Evolutionary conservation across 2,888 invertebrate genomes (phyloP), one percentile per base, ranked within the genome.

Genomic region (Epinotia bilunana): DNA sequence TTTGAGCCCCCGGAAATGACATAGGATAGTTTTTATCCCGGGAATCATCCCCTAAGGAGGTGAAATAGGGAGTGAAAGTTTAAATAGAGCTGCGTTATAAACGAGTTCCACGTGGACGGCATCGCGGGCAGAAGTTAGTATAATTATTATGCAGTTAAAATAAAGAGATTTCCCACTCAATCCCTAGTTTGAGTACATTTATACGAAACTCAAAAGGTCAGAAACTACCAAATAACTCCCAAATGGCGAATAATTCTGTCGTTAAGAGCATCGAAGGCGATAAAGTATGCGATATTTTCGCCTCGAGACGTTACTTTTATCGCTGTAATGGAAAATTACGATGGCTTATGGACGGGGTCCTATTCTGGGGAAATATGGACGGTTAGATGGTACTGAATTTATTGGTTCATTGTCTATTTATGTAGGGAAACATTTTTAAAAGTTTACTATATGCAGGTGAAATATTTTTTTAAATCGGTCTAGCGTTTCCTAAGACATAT

Each of bases 261-360:
- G 23, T 60, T 60, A 60, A 28, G 53, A 55, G 46, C 69, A 60
- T 60, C 58, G 46, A 46, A 69, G 46, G 43, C 60, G 68, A 68
- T 68, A 68, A 68, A 68, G 43, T 43, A 57, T 43, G 16, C 69
- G 28, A 69, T 69, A 60, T 58, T 60, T n/a, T 16, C n/a, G 20
- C 43, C n/a, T 23, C 13, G 43, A 46, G 58, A 16, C 46, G 16
- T 58, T 60, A 69, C 69, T 69, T 69, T 60, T 69, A 69, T 60
- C 46, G 69, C 5, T 12, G 46, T 69, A 69, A 69, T 69, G 58
- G 16, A 60, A 69, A 60, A 60, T 69, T 69, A 69, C 60, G 69
- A 60, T n/a, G 11, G 69, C 23, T 60, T 60, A 58, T 43, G 60
- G 16, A 33, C 55, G 57, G 68, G 20, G 13, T 23, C 33, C 61